phyloP scores from a whole-genome alignment of 2,797 vertebrate species.

The Ctenosaura bakeri region DNA sequence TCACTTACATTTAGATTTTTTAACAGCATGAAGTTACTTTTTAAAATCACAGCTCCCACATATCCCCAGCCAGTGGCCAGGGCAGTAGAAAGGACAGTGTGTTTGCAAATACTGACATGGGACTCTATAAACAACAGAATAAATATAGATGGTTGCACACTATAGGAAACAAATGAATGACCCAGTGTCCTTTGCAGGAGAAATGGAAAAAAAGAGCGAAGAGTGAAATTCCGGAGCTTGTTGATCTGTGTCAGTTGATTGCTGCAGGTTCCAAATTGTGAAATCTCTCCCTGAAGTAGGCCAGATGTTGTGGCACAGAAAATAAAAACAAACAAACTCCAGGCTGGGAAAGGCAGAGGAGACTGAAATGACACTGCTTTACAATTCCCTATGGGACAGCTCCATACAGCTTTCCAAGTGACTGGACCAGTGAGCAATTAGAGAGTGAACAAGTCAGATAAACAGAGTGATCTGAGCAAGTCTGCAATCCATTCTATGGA shows the following conservation, averaged over 20 bases:
- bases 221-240: conserved; percentile 50
- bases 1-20: no score
- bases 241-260: conserved; percentile 66
- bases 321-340: conserved; percentile 66
- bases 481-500: conserved; percentile 60
- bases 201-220: conserved; percentile 33
- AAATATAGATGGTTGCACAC: conserved; percentile 47
- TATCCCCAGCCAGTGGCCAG: no score
- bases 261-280: conserved; percentile 69
- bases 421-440: conserved; percentile 50
- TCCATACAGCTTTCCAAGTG: conserved; percentile 53
- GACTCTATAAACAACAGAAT: conserved; percentile 53
- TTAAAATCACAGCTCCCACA: no score
- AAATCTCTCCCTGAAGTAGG: conserved; percentile 62
- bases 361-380: conserved; percentile 52
- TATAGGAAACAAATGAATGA: conserved; percentile 55
- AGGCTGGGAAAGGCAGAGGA: conserved; percentile 64
- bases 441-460: conserved; percentile 52
- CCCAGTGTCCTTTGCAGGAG: conserved; percentile 48
- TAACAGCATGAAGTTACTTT: no score
- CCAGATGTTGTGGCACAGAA: conserved; percentile 70
- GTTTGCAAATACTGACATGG: conserved; percentile 49
- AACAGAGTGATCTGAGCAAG: conserved; percentile 64
- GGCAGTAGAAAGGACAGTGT: background rate
- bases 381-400: conserved; percentile 64